phyloP scores from a whole-genome alignment of 2,888 invertebrate species.

The Salticus scenicus region DNA sequence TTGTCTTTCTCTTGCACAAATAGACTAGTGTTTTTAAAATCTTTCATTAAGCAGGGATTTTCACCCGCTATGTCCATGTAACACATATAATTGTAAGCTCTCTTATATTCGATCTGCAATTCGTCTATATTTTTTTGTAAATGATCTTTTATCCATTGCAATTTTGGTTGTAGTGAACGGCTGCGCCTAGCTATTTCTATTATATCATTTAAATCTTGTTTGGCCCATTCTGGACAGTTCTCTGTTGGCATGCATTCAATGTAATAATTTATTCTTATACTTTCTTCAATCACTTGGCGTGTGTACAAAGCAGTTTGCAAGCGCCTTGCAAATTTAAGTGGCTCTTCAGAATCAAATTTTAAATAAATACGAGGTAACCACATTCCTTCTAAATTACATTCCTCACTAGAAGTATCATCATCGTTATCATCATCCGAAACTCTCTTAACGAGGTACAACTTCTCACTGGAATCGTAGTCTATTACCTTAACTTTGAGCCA shows the following conservation, averaged over 20 bases:
- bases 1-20: background rate
- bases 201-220: conserved; percentile 27
- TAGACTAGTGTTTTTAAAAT: conserved; percentile 24
- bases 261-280: conserved; percentile 36
- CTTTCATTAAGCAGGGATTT: conserved; percentile 25
- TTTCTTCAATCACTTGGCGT: conserved; percentile 44
- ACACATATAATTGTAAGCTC: conserved; percentile 15
- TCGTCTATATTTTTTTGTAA: conserved; percentile 14
- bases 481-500: conserved; percentile 56
- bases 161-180: background rate
- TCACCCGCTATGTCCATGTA: conserved; percentile 34
- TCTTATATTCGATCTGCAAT: conserved; percentile 24
- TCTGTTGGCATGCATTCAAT: conserved; percentile 45
- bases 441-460: conserved; percentile 28
- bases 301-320: conserved; percentile 28
- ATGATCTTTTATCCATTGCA: conserved; percentile 43
- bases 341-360: conserved; percentile 54
- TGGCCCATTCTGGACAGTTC: conserved; percentile 18
- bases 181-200: conserved; percentile 20
- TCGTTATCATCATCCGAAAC: background rate
- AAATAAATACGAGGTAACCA: conserved; percentile 57
- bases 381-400: background rate
- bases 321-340: conserved; percentile 35
- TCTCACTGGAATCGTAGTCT: conserved; percentile 30
- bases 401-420: background rate